phyloP scores from a whole-genome alignment of 2,888 invertebrate species.

The Melitaea athalia region DNA sequence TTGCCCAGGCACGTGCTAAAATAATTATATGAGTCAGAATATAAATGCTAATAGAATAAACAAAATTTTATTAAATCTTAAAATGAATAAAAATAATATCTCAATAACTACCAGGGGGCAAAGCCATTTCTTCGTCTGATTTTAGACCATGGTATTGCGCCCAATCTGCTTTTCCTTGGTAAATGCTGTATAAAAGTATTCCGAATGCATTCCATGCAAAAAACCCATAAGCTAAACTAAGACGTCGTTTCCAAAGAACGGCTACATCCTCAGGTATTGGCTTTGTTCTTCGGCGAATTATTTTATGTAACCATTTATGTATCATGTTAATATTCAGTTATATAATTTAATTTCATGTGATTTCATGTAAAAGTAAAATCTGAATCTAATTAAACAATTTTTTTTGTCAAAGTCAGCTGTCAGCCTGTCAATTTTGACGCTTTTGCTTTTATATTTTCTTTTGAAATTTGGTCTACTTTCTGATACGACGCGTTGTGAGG shows the following conservation, averaged over 20 bases:
- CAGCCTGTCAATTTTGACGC: too few species aligned
- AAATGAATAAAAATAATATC: background rate
- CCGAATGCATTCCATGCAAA: conserved; percentile 89
- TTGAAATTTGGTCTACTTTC: too few species aligned
- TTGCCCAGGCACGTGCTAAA: conserved; percentile 82
- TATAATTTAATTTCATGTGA: conserved; percentile 14
- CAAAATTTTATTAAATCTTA: background rate
- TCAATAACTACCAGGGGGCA: conserved; percentile 79
- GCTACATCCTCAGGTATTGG: conserved; percentile 78
- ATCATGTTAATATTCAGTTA: conserved; percentile 48
- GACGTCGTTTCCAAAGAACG: conserved; percentile 81
- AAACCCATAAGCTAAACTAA: conserved; percentile 84
- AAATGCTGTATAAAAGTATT: conserved; percentile 81
- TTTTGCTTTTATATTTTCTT: too few species aligned
- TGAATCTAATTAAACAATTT: too few species aligned
- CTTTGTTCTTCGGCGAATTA: conserved; percentile 67
- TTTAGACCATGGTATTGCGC: conserved; percentile 85
- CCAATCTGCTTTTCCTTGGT: conserved; percentile 85
- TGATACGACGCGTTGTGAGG: too few species aligned
- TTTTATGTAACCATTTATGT: conserved; percentile 71
- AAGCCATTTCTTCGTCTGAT: conserved; percentile 79
- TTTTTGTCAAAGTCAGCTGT: background rate
- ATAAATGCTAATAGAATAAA: background rate
- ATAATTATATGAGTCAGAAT: conserved; percentile 36
- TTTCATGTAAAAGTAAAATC: background rate